phyloP scores from a whole-genome alignment of 2,797 vertebrate species.

The Brachyrhaphis roseni region DNA sequence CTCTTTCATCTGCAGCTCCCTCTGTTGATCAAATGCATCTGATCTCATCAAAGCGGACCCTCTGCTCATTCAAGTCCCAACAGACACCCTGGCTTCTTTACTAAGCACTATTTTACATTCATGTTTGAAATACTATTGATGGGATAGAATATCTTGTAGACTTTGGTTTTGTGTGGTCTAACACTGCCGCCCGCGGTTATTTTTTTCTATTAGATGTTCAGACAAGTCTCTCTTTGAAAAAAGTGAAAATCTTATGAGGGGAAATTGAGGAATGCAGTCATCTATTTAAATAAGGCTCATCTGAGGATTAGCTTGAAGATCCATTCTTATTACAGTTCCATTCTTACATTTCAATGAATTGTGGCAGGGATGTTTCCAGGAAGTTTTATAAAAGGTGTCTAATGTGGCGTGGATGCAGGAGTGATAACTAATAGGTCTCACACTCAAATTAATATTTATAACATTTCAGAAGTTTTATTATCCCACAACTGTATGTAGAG shows the following conservation, averaged over 20 bases:
- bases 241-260: constrained; percentile 35
- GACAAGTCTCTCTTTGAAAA: constrained; percentile 54
- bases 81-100: constrained; percentile 74
- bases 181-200: constrained; percentile 61
- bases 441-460: not conserved
- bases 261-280: constrained; percentile 41
- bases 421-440: not conserved
- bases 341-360: not conserved
- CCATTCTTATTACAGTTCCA: not conserved
- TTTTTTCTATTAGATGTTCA: constrained; percentile 44
- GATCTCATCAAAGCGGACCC: constrained; percentile 80
- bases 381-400: not conserved
- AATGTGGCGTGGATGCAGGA: not conserved
- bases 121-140: constrained; percentile 74
- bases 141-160: constrained; percentile 68
- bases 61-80: constrained; percentile 77
- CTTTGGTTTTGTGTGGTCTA: constrained; percentile 76
- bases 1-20: constrained; percentile 75
- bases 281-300: constrained; percentile 34
- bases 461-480: not conserved
- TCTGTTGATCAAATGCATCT: constrained; percentile 80
- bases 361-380: not conserved
- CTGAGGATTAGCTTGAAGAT: constrained; percentile 43
- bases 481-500: not conserved
- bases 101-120: constrained; percentile 77